A percentile compares a stretch with the other conserved stretches of the same genome.
Evolutionary conservation across 1,140 invertebrate species (phyloP).

Genomic region (Phocides pigmalion): DNA sequence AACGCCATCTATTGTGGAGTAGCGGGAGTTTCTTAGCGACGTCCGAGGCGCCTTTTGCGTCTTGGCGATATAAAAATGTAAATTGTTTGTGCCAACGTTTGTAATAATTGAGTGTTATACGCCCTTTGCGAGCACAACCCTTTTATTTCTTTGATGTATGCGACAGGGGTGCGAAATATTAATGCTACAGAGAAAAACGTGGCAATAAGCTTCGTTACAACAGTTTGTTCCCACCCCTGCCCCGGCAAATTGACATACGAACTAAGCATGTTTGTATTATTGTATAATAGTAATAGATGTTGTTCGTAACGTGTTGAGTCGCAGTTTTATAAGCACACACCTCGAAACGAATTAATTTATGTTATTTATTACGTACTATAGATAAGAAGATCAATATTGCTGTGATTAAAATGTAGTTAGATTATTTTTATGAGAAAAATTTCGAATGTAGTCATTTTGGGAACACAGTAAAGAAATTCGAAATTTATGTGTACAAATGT

Average conservation of each 20-base stretch:
- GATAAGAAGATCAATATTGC: constrained; percentile 71
- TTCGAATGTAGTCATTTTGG: constrained; percentile 45
- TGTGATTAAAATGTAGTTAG: constrained; percentile 76
- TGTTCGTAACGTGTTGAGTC: constrained; percentile 60
- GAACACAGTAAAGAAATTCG: constrained; percentile 42
- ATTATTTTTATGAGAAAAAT: constrained; percentile 49
- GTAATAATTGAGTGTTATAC: constrained; percentile 77
- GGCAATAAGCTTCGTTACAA: constrained; percentile 75
- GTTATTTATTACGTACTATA: constrained; percentile 67
- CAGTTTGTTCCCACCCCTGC: constrained; percentile 71
- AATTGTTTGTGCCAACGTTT: constrained; percentile 81
- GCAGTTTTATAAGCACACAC: constrained; percentile 56
- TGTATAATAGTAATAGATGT: constrained; percentile 76
- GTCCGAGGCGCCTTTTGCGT: constrained; percentile 38
- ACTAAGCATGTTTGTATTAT: constrained; percentile 73
- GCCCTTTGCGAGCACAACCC: constrained; percentile 74
- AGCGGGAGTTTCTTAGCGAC: constrained; percentile 52
- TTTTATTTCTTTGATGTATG: constrained; percentile 82
- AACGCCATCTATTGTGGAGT: constrained; percentile 76
- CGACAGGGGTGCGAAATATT: constrained; percentile 76
- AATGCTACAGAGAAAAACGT: constrained; percentile 70
- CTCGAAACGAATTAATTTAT: constrained; percentile 76
- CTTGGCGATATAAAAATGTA: constrained; percentile 66
- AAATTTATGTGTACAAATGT: constrained; percentile 41
- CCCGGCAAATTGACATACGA: constrained; percentile 64